These are phyloP conservation scores for Habropoda laboriosa DNA, from an alignment of 1,140 invertebrate species.

Conservation along the genomic window DNA sequence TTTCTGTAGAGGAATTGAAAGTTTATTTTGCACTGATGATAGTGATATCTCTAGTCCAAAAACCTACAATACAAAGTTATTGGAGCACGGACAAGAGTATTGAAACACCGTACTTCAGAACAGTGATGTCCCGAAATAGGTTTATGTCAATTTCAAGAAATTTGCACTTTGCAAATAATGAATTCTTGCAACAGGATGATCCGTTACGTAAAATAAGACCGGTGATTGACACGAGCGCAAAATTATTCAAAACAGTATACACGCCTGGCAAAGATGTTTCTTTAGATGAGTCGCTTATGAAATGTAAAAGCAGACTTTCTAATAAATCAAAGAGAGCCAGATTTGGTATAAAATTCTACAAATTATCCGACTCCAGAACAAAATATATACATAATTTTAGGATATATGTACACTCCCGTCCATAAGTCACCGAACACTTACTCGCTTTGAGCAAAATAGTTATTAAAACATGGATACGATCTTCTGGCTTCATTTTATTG, in stretches of 20 bases:
- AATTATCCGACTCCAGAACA: not conserved
- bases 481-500: no score
- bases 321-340: not conserved
- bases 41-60: not conserved
- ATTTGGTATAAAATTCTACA: not conserved
- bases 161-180: not conserved
- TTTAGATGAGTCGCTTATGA: not conserved
- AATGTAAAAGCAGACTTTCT: not conserved
- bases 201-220: not conserved
- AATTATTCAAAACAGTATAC: not conserved
- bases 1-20: slow-evolving; percentile 10
- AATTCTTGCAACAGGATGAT: not conserved
- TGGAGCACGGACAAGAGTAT: not conserved
- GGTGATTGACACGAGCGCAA: not conserved
- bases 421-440: no score
- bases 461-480: no score
- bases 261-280: not conserved
- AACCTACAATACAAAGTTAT: not conserved
- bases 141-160: not conserved
- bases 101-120: not conserved
- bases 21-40: slow-evolving; percentile 1
- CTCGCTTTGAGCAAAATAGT: no score
- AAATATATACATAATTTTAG: not conserved
- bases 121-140: no score
- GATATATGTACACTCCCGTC: no score